These are phyloP conservation scores for Campopleginae sp. DNA, from an alignment of 2,888 invertebrate genomes.

Conservation along the genomic window DNA sequence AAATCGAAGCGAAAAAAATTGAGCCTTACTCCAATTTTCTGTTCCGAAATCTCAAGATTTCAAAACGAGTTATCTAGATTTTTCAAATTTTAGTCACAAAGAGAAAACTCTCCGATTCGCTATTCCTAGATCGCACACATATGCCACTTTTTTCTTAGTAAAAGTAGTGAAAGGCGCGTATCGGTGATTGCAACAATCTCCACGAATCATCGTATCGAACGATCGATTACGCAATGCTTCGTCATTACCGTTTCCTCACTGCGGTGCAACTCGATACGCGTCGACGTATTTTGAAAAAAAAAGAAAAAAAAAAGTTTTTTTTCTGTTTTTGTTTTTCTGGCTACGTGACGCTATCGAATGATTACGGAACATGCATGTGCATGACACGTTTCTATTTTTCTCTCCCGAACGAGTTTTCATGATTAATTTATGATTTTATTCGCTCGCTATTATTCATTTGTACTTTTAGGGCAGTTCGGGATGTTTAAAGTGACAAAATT, in stretches of 20 bases:
- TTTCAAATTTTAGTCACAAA: neutral
- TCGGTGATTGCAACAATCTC: conserved; percentile 32
- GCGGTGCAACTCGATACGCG: conserved; percentile 6
- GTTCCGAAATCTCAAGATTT: neutral
- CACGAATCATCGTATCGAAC: conserved; percentile 39
- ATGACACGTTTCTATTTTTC: neutral
- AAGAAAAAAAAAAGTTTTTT: neutral
- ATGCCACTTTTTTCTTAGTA: conserved; percentile 53
- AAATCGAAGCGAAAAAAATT: neutral
- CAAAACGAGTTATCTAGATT: neutral
- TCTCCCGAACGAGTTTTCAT: neutral
- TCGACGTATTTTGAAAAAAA: neutral
- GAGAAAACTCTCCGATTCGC: neutral
- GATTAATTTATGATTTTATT: too few species aligned
- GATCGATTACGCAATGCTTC: conserved; percentile 51
- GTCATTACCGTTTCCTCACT: conserved; percentile 4
- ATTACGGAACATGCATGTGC: neutral
- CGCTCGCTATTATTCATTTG: too few species aligned
- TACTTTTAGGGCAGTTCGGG: too few species aligned
- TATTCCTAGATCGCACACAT: conserved; percentile 7
- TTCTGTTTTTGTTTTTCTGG: neutral
- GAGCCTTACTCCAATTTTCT: neutral
- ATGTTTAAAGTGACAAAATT: neutral
- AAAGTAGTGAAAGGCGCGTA: conserved; percentile 71
- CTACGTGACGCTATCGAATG: neutral